Evolutionary conservation across 2,888 invertebrate species (phyloP).

Genomic region (Papilio gigon): DNA sequence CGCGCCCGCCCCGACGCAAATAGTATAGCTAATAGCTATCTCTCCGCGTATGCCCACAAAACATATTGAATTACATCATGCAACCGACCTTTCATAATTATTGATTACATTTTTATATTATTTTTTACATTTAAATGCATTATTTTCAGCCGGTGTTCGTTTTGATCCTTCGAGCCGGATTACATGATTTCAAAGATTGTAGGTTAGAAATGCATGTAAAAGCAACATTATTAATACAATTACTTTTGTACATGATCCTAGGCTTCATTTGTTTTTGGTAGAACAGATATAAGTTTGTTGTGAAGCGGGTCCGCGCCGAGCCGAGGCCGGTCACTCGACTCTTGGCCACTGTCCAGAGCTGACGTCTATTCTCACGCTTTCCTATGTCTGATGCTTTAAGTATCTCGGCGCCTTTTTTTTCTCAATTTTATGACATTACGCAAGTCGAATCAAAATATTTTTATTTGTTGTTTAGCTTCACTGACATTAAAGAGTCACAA

Average conservation of each 20-base stretch:
- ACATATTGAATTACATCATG: slow-evolving; percentile 34
- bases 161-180: background rate
- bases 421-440: background rate
- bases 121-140: too few relatives aligned
- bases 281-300: slow-evolving; percentile 11
- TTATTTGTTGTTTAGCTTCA: too few relatives aligned
- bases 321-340: slow-evolving; percentile 27
- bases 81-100: background rate
- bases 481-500: too few relatives aligned
- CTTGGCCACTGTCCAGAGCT: slow-evolving; percentile 30
- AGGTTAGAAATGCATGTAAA: background rate
- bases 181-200: background rate
- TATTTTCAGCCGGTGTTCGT: too few relatives aligned
- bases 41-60: slow-evolving; percentile 22
- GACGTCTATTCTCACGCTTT: slow-evolving; percentile 13
- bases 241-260: background rate
- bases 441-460: slow-evolving; percentile 1
- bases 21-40: slow-evolving; percentile 27
- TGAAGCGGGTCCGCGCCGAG: slow-evolving; percentile 3
- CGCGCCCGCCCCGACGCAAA: slow-evolving; percentile 26
- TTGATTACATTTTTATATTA: background rate
- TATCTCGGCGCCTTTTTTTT: background rate
- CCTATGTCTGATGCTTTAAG: slow-evolving; percentile 18
- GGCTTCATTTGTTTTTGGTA: background rate
- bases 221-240: background rate